These are phyloP conservation scores for Melipona beecheii DNA, from an alignment of 2,888 invertebrate genomes.

Conservation along the genomic window DNA sequence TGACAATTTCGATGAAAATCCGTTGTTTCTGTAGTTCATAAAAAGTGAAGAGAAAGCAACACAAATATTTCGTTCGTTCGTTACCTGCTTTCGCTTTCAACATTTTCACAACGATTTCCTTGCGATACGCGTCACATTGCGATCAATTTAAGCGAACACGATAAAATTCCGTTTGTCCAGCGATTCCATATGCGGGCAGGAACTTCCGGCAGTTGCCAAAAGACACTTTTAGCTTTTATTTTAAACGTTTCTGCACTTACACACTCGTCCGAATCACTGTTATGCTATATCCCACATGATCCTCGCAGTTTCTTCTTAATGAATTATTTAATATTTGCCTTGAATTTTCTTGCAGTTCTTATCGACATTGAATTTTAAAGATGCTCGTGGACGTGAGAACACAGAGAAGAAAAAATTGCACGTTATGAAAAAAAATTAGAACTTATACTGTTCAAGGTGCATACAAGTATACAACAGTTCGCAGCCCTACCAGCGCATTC, in stretches of 20 bases:
- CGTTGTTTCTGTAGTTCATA: not conserved
- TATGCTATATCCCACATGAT: not conserved
- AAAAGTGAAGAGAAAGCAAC: constrained; percentile 19
- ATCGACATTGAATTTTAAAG: too few species aligned
- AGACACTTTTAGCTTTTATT: not conserved
- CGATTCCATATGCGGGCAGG: not conserved
- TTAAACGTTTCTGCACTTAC: not conserved
- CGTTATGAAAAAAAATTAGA: too few species aligned
- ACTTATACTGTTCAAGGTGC: too few species aligned
- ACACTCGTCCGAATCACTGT: not conserved
- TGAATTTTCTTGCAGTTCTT: too few species aligned
- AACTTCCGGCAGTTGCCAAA: constrained; percentile 2
- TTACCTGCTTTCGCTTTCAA: constrained; percentile 27
- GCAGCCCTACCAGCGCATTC: too few species aligned
- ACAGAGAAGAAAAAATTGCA: too few species aligned
- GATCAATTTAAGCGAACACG: constrained; percentile 9
- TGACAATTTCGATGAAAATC: not conserved
- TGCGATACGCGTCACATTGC: not conserved
- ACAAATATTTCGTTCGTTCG: not conserved
- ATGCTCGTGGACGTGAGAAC: too few species aligned
- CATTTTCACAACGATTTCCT: not conserved
- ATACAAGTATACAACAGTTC: too few species aligned
- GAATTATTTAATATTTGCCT: too few species aligned
- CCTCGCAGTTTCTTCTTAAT: too few species aligned
- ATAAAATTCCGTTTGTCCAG: constrained; percentile 9